Base-by-base conservation (phyloP, 2,888 invertebrate genomes). In the Cryptosula pallasiana region DNA sequence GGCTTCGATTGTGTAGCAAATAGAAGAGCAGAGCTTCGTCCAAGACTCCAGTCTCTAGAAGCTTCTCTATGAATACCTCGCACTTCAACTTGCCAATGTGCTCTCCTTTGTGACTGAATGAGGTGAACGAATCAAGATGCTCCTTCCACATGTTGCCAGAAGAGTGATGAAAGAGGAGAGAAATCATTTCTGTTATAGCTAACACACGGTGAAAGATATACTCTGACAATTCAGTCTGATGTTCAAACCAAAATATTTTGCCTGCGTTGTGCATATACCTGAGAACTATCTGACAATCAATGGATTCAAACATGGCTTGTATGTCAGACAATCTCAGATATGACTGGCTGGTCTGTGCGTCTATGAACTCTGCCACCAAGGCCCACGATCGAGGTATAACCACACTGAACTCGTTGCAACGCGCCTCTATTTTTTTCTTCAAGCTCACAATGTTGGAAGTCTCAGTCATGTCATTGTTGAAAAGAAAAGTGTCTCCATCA, bases 241-340 rank as follows among this genome's bases (percentile, higher is more conserved):
- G 5, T 57, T 57, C 57, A 57, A 57, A 57, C 57, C 57, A 57
- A 5, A 57, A 57, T n/a, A 57, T 57, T 57, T 57, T 57, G 16
- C 57, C 57, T 9, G 57, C 16, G 23, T 57, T 25, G 25, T 57
- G 57, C 16, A 57, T n/a, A 23, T 57, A 57, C n/a, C 57, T 16
- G n/a, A 57, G 25, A 5, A 57, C 23, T 23, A 57, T 23, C 5
- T n/a, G 5, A 5, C 16, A n/a, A 13, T 16, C 57, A 5, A n/a
- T 9, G 23, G 16, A 13, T 23, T 57, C n/a, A 57, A 57, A 57
- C 16, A 5, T 23, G 13, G 16, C 5, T 23, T 57, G 16, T 5
- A 57, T 57, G 23, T 5, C 5, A 5, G 57, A 57, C 57, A 57
- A 57, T 5, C 5, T 5, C 25, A 57, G 16, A 25, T 25, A 57